phyloP scores from a whole-genome alignment of 2,113 vertebrate species.

The Myotis davidii region DNA sequence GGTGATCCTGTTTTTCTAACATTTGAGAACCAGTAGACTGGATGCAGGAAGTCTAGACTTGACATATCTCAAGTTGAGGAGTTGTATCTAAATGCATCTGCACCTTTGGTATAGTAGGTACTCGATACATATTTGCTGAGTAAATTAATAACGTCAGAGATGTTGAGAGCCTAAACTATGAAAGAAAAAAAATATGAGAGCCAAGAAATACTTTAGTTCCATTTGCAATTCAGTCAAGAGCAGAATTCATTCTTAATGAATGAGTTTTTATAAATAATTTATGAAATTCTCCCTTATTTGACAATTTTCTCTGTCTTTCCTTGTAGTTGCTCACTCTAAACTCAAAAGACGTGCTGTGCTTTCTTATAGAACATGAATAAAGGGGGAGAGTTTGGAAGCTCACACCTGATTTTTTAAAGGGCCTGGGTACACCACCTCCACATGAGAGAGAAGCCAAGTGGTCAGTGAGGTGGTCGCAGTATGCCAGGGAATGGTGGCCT shows the following conservation, averaged over 20 bases:
- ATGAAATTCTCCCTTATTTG: not conserved
- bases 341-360: not conserved
- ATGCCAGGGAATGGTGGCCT: not conserved
- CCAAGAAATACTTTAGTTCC: not conserved
- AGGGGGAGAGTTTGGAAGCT: not conserved
- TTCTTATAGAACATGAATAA: not conserved
- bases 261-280: constrained; percentile 26
- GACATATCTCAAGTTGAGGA: not conserved
- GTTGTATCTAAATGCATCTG: not conserved
- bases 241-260: not conserved
- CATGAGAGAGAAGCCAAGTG: not conserved
- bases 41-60: not conserved
- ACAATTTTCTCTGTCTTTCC: not conserved
- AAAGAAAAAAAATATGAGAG: not conserved
- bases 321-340: not conserved
- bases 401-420: not conserved
- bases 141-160: not conserved
- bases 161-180: not conserved
- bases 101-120: not conserved
- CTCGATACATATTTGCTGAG: not conserved
- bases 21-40: not conserved
- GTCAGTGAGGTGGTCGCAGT: not conserved
- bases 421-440: not conserved
- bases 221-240: not conserved
- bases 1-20: not conserved